phyloP scores from a whole-genome alignment of 2,797 vertebrate species.

The Gouania willdenowi region DNA sequence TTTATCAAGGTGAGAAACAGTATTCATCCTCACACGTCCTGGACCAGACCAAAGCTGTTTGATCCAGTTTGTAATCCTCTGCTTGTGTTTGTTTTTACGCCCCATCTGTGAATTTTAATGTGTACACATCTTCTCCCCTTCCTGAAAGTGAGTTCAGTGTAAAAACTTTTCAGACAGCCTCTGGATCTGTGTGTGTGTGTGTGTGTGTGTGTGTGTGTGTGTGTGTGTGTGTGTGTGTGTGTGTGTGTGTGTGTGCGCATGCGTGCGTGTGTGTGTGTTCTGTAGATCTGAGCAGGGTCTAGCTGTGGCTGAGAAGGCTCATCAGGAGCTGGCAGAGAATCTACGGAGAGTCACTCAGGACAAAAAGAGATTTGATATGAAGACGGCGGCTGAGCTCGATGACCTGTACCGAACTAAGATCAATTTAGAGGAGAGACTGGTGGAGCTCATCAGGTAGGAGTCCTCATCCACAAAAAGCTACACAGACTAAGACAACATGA shows the following conservation, averaged over 20 bases:
- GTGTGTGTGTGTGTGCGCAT: too few relatives aligned
- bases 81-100: conserved; percentile 3
- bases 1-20: conserved; percentile 80
- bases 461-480: too few relatives aligned
- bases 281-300: conserved; percentile 79
- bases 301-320: conserved; percentile 67
- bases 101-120: too few relatives aligned
- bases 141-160: too few relatives aligned
- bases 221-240: too few relatives aligned
- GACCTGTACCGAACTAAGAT: conserved; percentile 91
- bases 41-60: conserved; percentile 42
- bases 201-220: not conserved
- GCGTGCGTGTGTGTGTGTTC: not conserved
- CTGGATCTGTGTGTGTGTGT: too few relatives aligned
- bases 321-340: conserved; percentile 77
- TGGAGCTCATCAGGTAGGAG: conserved; percentile 86
- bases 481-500: too few relatives aligned
- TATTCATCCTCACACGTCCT: conserved; percentile 51
- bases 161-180: too few relatives aligned
- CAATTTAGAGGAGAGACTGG: conserved; percentile 90
- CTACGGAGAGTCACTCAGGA: conserved; percentile 75
- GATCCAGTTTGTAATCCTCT: not conserved
- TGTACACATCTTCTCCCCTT: too few relatives aligned
- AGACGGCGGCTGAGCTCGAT: conserved; percentile 85
- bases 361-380: conserved; percentile 80